Conservation (phyloP, 2,888 invertebrate species). For the Dicycla oo region DNA sequence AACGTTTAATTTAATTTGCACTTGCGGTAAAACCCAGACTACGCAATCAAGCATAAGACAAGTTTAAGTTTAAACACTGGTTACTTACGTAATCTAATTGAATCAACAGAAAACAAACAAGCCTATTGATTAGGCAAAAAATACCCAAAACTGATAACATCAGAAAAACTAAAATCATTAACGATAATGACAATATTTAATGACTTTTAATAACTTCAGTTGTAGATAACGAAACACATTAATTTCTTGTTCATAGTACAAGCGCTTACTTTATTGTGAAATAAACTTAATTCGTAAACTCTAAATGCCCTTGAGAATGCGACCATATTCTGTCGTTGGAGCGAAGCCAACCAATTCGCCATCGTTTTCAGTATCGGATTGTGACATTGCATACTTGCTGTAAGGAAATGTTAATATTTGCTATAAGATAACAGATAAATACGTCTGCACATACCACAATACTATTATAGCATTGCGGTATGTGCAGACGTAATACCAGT, state of each 20-base stretch:
- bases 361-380: conserved; percentile 63
- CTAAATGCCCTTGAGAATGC: conserved; percentile 81
- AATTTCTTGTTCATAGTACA: conserved; percentile 40
- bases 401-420: conserved; percentile 49
- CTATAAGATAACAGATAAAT: conserved; percentile 34
- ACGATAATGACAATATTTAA: conserved; percentile 27
- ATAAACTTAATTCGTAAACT: conserved; percentile 74
- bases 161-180: conserved; percentile 18
- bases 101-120: conserved; percentile 15
- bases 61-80: conserved; percentile 17
- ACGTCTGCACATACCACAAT: conserved; percentile 20
- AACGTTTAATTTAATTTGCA: conserved; percentile 36
- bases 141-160: not conserved
- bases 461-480: no score
- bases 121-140: conserved; percentile 1
- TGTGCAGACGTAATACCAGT: no score
- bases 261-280: conserved; percentile 40
- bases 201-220: conserved; percentile 36
- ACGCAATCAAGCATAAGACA: conserved; percentile 19
- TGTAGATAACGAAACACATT: conserved; percentile 37
- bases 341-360: conserved; percentile 79
- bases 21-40: conserved; percentile 22
- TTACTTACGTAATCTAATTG: conserved; percentile 7
- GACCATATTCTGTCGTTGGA: conserved; percentile 78
- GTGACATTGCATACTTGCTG: conserved; percentile 61